Evolutionary conservation across 2,888 invertebrate genomes (phyloP).

Genomic region (Melieria crassipennis): DNA sequence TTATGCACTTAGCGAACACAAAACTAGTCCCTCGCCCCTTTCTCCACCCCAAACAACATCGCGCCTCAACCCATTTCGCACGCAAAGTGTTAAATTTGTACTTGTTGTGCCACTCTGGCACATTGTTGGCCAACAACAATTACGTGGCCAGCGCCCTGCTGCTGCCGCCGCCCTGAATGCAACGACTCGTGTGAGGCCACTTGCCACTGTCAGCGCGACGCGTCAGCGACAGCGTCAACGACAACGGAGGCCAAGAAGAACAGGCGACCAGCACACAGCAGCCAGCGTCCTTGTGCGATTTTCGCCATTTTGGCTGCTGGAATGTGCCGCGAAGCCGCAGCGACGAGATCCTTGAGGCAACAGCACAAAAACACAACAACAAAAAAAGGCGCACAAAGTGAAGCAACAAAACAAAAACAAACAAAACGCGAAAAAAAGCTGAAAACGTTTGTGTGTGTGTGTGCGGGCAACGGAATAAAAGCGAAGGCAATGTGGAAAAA

Average conservation of each 20-base stretch:
- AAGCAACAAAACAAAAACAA: background rate
- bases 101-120: slow-evolving; percentile 33
- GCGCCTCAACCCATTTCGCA: slow-evolving; percentile 14
- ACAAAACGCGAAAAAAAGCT: background rate
- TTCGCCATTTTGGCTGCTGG: slow-evolving; percentile 11
- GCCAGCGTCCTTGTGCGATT: slow-evolving; percentile 17
- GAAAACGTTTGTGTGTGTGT: background rate
- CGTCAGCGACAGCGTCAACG: slow-evolving; percentile 28
- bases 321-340: slow-evolving; percentile 14
- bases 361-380: background rate
- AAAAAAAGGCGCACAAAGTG: background rate
- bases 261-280: slow-evolving; percentile 54
- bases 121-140: background rate
- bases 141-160: slow-evolving; percentile 15
- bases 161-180: slow-evolving; percentile 23
- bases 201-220: slow-evolving; percentile 15
- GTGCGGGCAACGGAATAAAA: too few species aligned
- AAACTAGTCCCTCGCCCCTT: too few species aligned
- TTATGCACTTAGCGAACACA: too few species aligned
- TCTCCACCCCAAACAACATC: background rate
- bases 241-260: slow-evolving; percentile 57
- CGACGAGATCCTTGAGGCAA: slow-evolving; percentile 22
- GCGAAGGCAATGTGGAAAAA: too few species aligned
- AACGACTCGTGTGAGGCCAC: slow-evolving; percentile 34
- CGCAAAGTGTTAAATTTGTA: slow-evolving; percentile 37